Conservation (phyloP, 2,113 vertebrate species). For the Holacanthus passer region DNA sequence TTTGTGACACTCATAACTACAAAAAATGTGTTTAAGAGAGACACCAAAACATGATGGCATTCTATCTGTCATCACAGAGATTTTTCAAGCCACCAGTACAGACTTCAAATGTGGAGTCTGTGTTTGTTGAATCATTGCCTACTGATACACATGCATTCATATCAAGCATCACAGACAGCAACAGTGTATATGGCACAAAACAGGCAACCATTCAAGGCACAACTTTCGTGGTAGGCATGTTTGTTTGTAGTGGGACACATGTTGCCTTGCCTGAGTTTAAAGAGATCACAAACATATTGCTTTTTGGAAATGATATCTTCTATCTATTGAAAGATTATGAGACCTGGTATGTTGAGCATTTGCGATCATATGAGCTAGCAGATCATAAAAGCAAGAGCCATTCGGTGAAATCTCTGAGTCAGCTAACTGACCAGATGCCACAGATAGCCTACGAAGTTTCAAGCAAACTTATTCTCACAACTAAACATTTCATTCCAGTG, state of each 20-base stretch:
- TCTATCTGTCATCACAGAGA: slow-evolving; percentile 26
- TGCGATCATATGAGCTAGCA: background rate
- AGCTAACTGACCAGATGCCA: slow-evolving; percentile 44
- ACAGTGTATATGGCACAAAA: slow-evolving; percentile 35
- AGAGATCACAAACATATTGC: slow-evolving; percentile 15
- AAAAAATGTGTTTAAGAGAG: slow-evolving; percentile 48
- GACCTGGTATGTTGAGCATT: background rate
- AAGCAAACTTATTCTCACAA: slow-evolving; percentile 41
- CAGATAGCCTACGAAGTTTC: slow-evolving; percentile 39
- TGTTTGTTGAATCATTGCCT: slow-evolving; percentile 40
- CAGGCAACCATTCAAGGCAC: slow-evolving; percentile 35
- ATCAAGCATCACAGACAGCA: slow-evolving; percentile 45
- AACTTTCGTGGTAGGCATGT: slow-evolving; percentile 36
- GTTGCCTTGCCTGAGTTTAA: slow-evolving; percentile 52
- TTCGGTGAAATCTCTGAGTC: slow-evolving; percentile 28
- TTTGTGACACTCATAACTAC: slow-evolving; percentile 39
- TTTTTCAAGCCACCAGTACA: slow-evolving; percentile 52
- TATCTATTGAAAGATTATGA: background rate
- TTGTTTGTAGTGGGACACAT: slow-evolving; percentile 41
- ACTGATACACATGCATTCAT: slow-evolving; percentile 29
- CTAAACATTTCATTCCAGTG: slow-evolving; percentile 57
- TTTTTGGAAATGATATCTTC: background rate
- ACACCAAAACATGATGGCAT: slow-evolving; percentile 53
- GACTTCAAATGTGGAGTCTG: slow-evolving; percentile 42
- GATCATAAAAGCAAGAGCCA: slow-evolving; percentile 13